A percentile compares a stretch with the other conserved stretches of the same genome.
Conservation (phyloP, 2,888 invertebrate species). For the Augochlorella aurata region DNA sequence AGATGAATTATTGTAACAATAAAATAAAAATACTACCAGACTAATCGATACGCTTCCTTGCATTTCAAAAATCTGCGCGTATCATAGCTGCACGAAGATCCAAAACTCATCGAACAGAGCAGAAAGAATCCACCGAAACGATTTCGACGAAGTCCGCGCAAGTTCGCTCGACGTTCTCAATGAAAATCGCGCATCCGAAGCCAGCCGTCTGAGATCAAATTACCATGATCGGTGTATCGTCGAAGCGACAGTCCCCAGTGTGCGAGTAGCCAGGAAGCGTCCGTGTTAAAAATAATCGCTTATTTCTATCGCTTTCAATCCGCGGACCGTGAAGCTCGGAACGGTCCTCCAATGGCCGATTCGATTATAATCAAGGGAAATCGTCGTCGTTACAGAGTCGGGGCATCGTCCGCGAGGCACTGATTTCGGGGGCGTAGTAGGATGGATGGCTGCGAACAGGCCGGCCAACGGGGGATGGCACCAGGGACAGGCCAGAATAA, state of each 20-base stretch:
- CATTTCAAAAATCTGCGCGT: too few species aligned
- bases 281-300: slow-evolving; percentile 33
- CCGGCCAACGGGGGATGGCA: slow-evolving; percentile 42
- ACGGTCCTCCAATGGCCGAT: slow-evolving; percentile 55
- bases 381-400: slow-evolving; percentile 54
- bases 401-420: slow-evolving; percentile 46
- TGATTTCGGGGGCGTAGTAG: slow-evolving; percentile 62
- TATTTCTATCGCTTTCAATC: slow-evolving; percentile 56
- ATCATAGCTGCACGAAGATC: too few species aligned
- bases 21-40: too few species aligned
- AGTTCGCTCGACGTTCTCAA: too few species aligned
- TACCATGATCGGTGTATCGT: too few species aligned
- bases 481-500: slow-evolving; percentile 67
- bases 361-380: slow-evolving; percentile 62
- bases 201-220: too few species aligned
- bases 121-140: too few species aligned
- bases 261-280: background rate
- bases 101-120: too few species aligned
- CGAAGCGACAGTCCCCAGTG: background rate
- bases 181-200: too few species aligned
- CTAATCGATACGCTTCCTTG: too few species aligned
- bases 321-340: background rate
- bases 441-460: slow-evolving; percentile 56
- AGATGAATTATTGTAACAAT: too few species aligned
- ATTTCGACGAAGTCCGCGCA: too few species aligned